Evolutionary conservation across 2,113 vertebrate genomes (phyloP).

Genomic region (Xenopus borealis): DNA sequence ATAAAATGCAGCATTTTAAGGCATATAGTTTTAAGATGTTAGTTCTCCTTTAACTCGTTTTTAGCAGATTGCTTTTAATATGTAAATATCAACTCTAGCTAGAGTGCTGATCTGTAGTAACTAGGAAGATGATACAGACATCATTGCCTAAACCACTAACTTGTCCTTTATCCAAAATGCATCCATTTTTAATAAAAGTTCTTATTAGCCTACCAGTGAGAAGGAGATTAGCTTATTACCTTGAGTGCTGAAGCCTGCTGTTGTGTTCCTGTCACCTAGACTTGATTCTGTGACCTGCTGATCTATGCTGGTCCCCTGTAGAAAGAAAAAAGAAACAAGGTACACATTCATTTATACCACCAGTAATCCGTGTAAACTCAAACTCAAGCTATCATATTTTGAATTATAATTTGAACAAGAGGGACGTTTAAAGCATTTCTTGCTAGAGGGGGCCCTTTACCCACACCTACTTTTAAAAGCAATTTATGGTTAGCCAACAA

Average conservation of each 20-base stretch:
- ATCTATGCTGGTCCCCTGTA: slow-evolving; percentile 69
- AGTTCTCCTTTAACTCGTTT: too few relatives aligned
- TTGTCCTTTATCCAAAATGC: too few relatives aligned
- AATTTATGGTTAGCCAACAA: slow-evolving; percentile 5
- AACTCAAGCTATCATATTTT: background rate
- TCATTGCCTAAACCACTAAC: too few relatives aligned
- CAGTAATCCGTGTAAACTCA: background rate
- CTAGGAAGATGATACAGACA: too few relatives aligned
- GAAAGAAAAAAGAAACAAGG: background rate
- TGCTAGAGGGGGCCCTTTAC: background rate
- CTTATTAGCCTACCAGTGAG: too few relatives aligned
- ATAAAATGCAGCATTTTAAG: too few relatives aligned
- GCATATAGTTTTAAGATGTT: too few relatives aligned
- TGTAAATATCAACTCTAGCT: too few relatives aligned
- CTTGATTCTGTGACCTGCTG: slow-evolving; percentile 75
- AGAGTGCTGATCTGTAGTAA: too few relatives aligned
- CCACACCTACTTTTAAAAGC: background rate
- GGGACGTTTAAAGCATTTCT: background rate
- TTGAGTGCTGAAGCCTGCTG: slow-evolving; percentile 77
- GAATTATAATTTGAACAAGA: too few relatives aligned
- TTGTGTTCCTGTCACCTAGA: slow-evolving; percentile 69
- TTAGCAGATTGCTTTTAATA: too few relatives aligned
- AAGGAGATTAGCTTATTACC: slow-evolving; percentile 60
- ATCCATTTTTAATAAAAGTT: too few relatives aligned
- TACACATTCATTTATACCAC: background rate